Percentiles rank a stretch among this genome's conserved stretches.
Evolutionary conservation across 2,113 vertebrate genomes (phyloP).

Genomic region (Leuciscus idus): DNA sequence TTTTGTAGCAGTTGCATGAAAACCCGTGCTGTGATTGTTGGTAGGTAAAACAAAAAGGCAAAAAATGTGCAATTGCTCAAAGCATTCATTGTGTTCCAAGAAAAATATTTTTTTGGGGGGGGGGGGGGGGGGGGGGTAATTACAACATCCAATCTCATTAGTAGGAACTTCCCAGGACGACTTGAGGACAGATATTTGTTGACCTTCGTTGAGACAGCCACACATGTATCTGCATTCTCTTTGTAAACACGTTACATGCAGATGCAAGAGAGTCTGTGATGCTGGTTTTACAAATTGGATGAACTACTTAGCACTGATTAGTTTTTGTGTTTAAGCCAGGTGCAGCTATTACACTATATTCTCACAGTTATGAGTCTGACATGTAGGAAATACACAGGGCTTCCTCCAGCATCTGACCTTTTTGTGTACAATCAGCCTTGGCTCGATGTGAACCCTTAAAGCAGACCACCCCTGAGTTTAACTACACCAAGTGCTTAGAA

Average conservation of each 20-base stretch:
- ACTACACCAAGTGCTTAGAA: slow-evolving; percentile 37
- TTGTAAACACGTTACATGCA: neutral
- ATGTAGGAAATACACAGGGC: neutral
- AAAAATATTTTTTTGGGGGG: too few species aligned
- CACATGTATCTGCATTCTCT: neutral
- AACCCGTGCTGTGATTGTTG: too few species aligned
- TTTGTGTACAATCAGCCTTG: slow-evolving; percentile 48
- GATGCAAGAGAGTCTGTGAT: neutral
- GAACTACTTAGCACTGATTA: slow-evolving; percentile 3
- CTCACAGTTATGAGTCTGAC: slow-evolving; percentile 2
- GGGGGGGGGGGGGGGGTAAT: too few species aligned
- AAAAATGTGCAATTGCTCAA: too few species aligned
- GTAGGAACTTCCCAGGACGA: neutral
- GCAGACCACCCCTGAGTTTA: slow-evolving; percentile 64
- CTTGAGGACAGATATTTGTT: neutral
- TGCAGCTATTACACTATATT: slow-evolving; percentile 10
- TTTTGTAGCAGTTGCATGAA: too few species aligned
- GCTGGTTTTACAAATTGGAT: neutral
- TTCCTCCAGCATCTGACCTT: slow-evolving; percentile 30
- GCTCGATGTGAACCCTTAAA: slow-evolving; percentile 43
- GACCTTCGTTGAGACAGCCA: neutral
- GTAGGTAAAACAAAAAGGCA: too few species aligned
- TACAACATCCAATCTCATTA: neutral
- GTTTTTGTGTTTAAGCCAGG: slow-evolving; percentile 26
- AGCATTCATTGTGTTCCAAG: too few species aligned